These are phyloP conservation scores for Metalampra italica DNA, from an alignment of 2,888 invertebrate genomes.

Conservation along the genomic window DNA sequence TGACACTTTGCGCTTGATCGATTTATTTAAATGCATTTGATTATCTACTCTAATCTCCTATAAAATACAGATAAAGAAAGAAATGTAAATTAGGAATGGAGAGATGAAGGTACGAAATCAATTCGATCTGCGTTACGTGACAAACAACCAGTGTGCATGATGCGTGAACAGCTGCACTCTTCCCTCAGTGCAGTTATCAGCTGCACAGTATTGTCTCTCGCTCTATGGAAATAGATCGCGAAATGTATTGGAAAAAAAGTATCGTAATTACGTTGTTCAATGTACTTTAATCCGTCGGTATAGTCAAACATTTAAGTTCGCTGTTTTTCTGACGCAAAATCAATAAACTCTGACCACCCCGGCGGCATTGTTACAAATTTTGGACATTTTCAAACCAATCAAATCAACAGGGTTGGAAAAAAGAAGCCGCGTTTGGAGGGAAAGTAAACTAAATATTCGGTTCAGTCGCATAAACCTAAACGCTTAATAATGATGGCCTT, in stretches of 20 bases:
- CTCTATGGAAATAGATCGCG: constrained; percentile 2
- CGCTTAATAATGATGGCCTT: too few relatives aligned
- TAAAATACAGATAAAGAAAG: constrained; percentile 3
- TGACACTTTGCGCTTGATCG: too few relatives aligned
- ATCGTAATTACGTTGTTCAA: constrained; percentile 6
- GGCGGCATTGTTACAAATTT: too few relatives aligned
- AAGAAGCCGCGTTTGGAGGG: too few relatives aligned
- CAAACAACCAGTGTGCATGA: constrained; percentile 2
- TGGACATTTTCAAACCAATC: too few relatives aligned
- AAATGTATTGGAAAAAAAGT: constrained; percentile 1
- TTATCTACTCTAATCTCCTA: background rate
- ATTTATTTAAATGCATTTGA: background rate
- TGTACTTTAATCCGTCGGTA: constrained; percentile 2
- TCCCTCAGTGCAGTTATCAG: constrained; percentile 6
- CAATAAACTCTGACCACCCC: too few relatives aligned
- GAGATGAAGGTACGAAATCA: constrained; percentile 13
- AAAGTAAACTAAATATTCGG: too few relatives aligned
- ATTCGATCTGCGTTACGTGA: constrained; percentile 20
- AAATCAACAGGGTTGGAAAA: too few relatives aligned
- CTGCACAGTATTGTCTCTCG: background rate
- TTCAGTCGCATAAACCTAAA: too few relatives aligned
- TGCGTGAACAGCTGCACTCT: constrained; percentile 15
- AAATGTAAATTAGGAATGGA: constrained; percentile 7
- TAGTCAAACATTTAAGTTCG: background rate
- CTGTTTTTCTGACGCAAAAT: too few relatives aligned